A percentile compares a stretch with the other conserved stretches of the same genome.
Evolutionary conservation across 2,888 invertebrate species (phyloP).

Genomic region (Salticus scenicus): DNA sequence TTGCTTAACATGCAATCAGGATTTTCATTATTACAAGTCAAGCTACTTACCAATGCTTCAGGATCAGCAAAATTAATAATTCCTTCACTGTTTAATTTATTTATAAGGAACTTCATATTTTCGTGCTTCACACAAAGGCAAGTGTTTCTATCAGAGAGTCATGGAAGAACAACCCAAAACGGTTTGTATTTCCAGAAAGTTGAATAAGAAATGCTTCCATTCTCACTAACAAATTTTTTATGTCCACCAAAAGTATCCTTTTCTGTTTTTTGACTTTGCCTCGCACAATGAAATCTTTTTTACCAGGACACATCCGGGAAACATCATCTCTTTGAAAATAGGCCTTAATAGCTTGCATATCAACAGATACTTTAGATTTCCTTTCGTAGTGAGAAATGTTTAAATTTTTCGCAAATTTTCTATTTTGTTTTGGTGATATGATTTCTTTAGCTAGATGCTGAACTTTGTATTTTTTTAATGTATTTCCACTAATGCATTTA

Average conservation of each 20-base stretch:
- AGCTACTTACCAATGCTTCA: background rate
- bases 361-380: background rate
- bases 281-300: background rate
- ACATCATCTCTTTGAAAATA: background rate
- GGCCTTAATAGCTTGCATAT: background rate
- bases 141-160: background rate
- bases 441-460: slow-evolving; percentile 1
- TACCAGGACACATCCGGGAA: background rate
- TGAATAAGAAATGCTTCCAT: background rate
- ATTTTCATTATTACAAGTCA: background rate
- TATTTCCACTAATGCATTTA: background rate
- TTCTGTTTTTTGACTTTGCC: background rate
- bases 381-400: background rate
- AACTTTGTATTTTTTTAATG: slow-evolving; percentile 1
- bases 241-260: background rate
- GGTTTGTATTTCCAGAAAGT: background rate
- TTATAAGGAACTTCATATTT: slow-evolving; percentile 1
- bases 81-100: background rate
- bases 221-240: background rate
- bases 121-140: background rate
- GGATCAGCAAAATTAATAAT: background rate
- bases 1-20: slow-evolving; percentile 1
- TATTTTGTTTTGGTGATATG: background rate
- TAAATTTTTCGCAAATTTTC: slow-evolving; percentile 4
- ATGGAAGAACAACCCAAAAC: background rate